Evolutionary conservation across 2,113 vertebrate genomes (phyloP).

Genomic region (Pycnonotus jocosus): DNA sequence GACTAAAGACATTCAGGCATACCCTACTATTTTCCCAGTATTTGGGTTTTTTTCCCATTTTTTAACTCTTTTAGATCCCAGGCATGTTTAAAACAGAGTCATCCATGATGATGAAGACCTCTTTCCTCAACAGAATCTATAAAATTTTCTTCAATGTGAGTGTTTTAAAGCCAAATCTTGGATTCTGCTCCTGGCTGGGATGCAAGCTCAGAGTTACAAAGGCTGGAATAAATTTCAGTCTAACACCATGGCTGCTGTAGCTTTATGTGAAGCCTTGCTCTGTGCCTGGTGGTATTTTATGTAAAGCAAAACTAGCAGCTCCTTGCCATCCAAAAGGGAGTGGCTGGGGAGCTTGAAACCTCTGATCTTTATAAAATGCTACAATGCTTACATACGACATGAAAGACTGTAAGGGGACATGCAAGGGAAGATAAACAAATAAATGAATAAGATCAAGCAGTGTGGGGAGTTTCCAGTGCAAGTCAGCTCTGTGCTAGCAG

Average conservation of each 20-base stretch:
- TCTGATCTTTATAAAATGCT: neutral
- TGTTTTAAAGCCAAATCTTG: neutral
- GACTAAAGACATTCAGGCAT: neutral
- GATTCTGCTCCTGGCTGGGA: neutral
- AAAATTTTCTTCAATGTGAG: neutral
- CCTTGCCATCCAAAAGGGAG: accelerated
- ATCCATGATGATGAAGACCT: neutral
- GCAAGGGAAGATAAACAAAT: neutral
- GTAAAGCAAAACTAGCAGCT: neutral
- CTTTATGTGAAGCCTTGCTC: neutral
- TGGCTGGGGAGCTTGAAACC: neutral
- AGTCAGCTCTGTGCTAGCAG: neutral
- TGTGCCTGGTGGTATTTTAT: accelerated
- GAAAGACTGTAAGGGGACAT: neutral
- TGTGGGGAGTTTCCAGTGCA: accelerated
- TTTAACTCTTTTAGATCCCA: neutral
- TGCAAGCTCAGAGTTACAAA: neutral
- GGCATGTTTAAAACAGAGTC: neutral
- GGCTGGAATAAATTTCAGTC: neutral
- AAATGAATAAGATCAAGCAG: neutral
- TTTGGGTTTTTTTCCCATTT: accelerated
- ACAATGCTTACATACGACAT: neutral
- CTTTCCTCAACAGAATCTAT: neutral
- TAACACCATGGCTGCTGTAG: accelerated
- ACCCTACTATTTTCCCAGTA: neutral